Evolutionary conservation across 2,888 invertebrate genomes (phyloP), one percentile per base, ranked within the genome.

Genomic region (Xanthia icteritia): DNA sequence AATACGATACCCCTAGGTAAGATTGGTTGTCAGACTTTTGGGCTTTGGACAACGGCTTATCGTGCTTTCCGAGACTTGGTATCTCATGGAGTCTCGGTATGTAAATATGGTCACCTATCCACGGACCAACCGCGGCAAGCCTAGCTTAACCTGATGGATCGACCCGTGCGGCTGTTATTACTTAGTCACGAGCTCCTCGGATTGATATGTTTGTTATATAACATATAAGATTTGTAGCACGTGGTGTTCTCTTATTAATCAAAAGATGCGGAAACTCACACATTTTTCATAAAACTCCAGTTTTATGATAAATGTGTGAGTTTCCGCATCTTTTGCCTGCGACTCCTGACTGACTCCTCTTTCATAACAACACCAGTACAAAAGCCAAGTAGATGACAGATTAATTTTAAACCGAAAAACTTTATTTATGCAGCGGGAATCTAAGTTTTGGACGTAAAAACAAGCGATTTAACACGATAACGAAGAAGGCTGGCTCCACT

Each of bases 401-500:
- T 76, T 74, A 73, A 86, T 78, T 83, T 71, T 27, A 63, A 79
- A 61, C 67, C 58, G 11, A 78, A 73, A 68, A 83, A 75, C 73
- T 77, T 76, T 73, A 76, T 73, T 81, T 82, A 77, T 83, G 77
- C 73, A 71, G 42, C 75, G 65, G 60, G 64, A 76, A 76, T 84
- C 66, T 78, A 82, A 80, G 74, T 86, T 83, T 79, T 36, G 70
- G 73, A 70, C 58, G 80, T 83, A 81, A 84, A 79, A 86, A 77
- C 83, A 71, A 68, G 70, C 39, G 56, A 70, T 73, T 75, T 77
- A 23, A 75, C 48, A 64, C 42, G 69, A 61, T 70, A 73, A 20
- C 51, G 51, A 75, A 54, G 42, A 65, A 27, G 48, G 5, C 42
- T 51, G 45, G 60, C n/a, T 23, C 4, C 36, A 20, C 63, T 64